phyloP scores from a whole-genome alignment of 2,888 invertebrate genomes.

The Nomada fucata region DNA sequence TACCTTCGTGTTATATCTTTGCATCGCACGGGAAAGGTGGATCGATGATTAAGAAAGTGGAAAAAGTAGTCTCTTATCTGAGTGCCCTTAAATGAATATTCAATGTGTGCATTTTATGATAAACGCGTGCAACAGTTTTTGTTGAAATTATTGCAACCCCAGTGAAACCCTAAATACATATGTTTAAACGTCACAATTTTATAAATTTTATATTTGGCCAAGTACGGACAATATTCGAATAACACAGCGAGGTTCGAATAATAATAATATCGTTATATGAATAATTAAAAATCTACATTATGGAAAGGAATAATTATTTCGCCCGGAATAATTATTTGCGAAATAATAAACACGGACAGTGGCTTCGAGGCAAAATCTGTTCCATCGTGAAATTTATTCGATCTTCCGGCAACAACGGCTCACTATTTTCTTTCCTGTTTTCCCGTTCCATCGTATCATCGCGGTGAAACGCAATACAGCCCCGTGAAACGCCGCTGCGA shows the following conservation, averaged over 20 bases:
- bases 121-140: too few species aligned
- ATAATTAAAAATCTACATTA: too few species aligned
- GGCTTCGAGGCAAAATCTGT: not conserved
- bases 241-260: not conserved
- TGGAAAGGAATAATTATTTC: not conserved
- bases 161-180: not conserved
- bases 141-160: not conserved
- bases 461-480: not conserved
- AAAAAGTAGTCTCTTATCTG: not conserved
- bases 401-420: too few species aligned
- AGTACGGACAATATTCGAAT: not conserved
- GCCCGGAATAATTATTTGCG: not conserved
- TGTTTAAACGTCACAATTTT: too few species aligned
- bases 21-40: not conserved
- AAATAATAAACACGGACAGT: not conserved
- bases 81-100: not conserved
- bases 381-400: not conserved
- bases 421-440: not conserved
- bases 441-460: not conserved
- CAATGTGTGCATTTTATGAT: not conserved
- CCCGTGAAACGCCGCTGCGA: constrained; percentile 7
- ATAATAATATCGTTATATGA: too few species aligned
- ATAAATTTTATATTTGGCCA: not conserved
- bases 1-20: constrained; percentile 21
- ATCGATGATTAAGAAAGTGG: constrained; percentile 24